Conservation (phyloP, 1,140 invertebrate genomes). For the Neodiprion pinetum region DNA sequence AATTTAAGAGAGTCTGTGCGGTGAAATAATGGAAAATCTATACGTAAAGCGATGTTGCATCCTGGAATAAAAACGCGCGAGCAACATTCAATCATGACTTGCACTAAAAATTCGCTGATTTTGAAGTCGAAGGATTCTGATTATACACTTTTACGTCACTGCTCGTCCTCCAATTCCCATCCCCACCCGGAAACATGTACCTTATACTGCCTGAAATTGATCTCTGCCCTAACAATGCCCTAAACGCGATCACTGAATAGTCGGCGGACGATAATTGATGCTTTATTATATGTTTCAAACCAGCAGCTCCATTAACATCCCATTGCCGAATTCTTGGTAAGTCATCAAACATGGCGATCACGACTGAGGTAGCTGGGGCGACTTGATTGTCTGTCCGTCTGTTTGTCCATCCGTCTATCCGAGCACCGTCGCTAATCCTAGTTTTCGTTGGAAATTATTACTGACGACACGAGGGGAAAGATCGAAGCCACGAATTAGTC, state of each 20-base stretch:
- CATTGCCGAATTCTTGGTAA: background rate
- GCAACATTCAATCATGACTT: background rate
- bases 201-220: background rate
- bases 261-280: constrained; percentile 14
- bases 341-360: background rate
- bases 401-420: background rate
- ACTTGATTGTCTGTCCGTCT: background rate
- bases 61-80: too few species aligned
- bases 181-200: background rate
- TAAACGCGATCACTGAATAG: background rate
- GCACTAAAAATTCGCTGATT: background rate
- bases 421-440: background rate
- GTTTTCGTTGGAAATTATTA: background rate
- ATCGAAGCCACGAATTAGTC: background rate
- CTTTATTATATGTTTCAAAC: constrained; percentile 2
- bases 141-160: background rate
- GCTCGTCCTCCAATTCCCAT: background rate
- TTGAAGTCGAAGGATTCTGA: background rate
- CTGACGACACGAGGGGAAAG: background rate
- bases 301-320: constrained; percentile 8
- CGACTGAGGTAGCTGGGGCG: background rate
- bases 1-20: too few species aligned
- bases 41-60: too few species aligned
- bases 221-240: background rate
- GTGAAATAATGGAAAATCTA: too few species aligned